These are phyloP conservation scores for Indri indri DNA, from an alignment of 2,113 vertebrate species.

Conservation along the genomic window DNA sequence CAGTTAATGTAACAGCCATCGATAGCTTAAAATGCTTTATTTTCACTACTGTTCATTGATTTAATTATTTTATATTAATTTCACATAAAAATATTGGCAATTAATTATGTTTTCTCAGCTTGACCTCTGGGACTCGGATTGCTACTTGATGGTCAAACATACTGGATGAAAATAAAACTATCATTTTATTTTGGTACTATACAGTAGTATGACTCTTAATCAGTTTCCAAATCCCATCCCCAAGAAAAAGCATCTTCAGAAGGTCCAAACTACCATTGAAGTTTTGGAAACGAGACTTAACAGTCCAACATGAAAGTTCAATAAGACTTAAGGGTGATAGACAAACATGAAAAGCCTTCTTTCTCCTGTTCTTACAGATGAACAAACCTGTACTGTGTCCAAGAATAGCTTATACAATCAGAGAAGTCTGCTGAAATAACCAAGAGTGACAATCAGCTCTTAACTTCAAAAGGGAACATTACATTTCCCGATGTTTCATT, in stretches of 20 bases:
- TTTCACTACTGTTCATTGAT: background rate
- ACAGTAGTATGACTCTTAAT: background rate
- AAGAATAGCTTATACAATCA: slow-evolving; percentile 45
- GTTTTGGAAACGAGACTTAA: background rate
- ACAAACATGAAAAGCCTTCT: background rate
- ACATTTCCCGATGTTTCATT: background rate
- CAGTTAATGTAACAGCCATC: background rate
- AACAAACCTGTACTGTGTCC: background rate
- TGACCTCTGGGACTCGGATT: background rate
- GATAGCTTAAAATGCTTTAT: background rate
- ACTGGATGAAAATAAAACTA: background rate
- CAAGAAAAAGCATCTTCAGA: background rate
- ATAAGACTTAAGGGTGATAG: background rate
- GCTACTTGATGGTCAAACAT: background rate
- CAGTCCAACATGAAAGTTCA: background rate
- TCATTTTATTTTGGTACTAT: background rate
- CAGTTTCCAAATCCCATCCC: background rate
- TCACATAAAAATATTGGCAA: background rate
- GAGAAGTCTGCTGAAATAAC: slow-evolving; percentile 34
- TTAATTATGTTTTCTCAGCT: background rate
- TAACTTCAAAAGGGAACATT: slow-evolving; percentile 16
- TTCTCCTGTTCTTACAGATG: background rate
- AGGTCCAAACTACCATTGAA: background rate
- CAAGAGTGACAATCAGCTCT: slow-evolving; percentile 11
- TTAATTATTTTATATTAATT: background rate